Evolutionary conservation across 2,888 invertebrate genomes (phyloP).

Genomic region (Lithophane ornitopus): DNA sequence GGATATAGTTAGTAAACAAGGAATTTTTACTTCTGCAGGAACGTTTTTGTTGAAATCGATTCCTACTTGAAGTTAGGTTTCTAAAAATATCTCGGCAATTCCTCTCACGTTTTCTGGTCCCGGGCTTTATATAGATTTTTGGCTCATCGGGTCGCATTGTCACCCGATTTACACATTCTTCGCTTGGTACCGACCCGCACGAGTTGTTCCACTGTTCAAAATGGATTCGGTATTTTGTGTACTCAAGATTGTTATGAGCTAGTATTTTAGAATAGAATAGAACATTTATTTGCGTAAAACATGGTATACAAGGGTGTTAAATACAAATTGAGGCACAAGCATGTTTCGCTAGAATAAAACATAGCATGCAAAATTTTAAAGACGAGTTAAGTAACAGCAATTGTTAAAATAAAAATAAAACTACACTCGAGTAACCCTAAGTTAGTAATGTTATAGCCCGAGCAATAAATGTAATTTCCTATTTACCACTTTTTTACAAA

Average conservation of each 20-base stretch:
- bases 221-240: neutral
- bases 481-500: neutral
- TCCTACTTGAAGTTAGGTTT: neutral
- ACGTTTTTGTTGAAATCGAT: constrained; percentile 18
- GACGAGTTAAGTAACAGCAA: no score
- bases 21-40: neutral
- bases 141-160: constrained; percentile 49
- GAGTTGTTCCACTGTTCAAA: neutral
- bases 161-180: constrained; percentile 43
- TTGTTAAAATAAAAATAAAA: no score
- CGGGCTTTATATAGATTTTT: constrained; percentile 14
- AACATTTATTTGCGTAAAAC: no score
- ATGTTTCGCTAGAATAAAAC: no score
- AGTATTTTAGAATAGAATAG: no score
- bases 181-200: neutral
- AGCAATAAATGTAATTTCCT: neutral
- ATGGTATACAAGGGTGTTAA: no score
- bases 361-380: no score
- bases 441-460: neutral
- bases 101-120: constrained; percentile 39
- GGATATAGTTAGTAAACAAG: neutral
- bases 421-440: no score
- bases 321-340: no score
- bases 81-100: constrained; percentile 18
- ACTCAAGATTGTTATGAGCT: neutral